A percentile compares a stretch with the other conserved stretches of the same genome.
Evolutionary conservation across 2,888 invertebrate species (phyloP).

Genomic region (Opisthograptis luteolata): DNA sequence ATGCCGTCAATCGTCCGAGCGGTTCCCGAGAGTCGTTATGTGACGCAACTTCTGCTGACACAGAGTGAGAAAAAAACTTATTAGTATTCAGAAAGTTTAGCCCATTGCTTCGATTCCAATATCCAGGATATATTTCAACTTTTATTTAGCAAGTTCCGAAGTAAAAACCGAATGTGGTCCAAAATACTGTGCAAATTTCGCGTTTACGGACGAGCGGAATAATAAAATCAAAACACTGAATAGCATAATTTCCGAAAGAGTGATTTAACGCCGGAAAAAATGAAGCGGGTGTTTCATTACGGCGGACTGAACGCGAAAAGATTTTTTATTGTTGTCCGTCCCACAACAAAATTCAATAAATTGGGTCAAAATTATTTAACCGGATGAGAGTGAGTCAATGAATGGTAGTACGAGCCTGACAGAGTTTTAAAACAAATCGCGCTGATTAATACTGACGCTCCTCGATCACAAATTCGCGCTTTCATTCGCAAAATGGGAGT

Average conservation of each 20-base stretch:
- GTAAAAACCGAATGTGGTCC: not conserved
- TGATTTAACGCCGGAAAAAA: conserved; percentile 30
- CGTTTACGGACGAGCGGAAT: conserved; percentile 10
- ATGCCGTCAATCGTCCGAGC: conserved; percentile 16
- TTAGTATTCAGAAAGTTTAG: conserved; percentile 16
- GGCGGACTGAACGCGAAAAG: conserved; percentile 33
- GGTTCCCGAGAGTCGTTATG: conserved; percentile 12
- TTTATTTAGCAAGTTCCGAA: conserved; percentile 7
- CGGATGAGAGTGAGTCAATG: conserved; percentile 37
- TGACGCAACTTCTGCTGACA: conserved; percentile 13
- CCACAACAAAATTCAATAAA: conserved; percentile 41
- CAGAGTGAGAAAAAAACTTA: conserved; percentile 13
- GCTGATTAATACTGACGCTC: conserved; percentile 35
- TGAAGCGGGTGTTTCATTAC: conserved; percentile 30
- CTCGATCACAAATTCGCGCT: conserved; percentile 27
- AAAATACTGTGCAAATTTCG: conserved; percentile 6
- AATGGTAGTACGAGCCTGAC: conserved; percentile 25
- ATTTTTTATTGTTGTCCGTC: conserved; percentile 37
- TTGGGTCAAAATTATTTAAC: conserved; percentile 42
- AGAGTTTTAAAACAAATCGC: conserved; percentile 29
- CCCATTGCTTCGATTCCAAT: not conserved
- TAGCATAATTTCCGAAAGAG: conserved; percentile 29
- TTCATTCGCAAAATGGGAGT: conserved; percentile 15
- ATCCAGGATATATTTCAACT: conserved; percentile 11
- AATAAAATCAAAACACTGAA: conserved; percentile 26